phyloP scores from a whole-genome alignment of 2,888 invertebrate species.

The Chydorus sphaericus region DNA sequence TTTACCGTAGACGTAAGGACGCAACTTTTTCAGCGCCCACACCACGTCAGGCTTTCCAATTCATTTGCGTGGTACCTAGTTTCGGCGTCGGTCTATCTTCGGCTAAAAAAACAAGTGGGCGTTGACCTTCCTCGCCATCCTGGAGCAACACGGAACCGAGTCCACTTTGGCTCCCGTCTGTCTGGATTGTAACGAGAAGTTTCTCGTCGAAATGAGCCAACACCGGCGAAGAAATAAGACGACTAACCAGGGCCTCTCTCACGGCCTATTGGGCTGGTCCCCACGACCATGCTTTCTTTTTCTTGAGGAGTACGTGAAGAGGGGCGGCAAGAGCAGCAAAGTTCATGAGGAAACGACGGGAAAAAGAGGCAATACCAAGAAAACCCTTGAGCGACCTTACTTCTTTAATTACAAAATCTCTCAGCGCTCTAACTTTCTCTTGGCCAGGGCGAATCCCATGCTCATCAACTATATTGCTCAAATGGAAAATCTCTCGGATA shows the following conservation, averaged over 20 bases:
- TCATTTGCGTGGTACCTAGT: background rate
- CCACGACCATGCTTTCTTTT: slow-evolving; percentile 2
- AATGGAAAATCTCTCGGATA: too few species aligned
- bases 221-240: background rate
- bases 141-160: background rate
- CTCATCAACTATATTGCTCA: too few species aligned
- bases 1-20: too few species aligned
- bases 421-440: background rate
- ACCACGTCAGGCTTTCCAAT: background rate
- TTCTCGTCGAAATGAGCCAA: background rate
- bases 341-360: background rate
- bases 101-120: background rate
- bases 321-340: background rate
- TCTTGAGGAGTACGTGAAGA: slow-evolving; percentile 3
- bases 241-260: background rate
- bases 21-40: background rate
- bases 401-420: background rate
- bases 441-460: background rate
- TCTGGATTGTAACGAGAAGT: background rate
- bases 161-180: background rate
- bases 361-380: slow-evolving; percentile 1
- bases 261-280: background rate
- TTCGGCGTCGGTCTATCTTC: background rate
- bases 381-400: background rate
- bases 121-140: background rate